Evolutionary conservation across 2,888 invertebrate genomes (phyloP).

Genomic region (Hydroisotoma schaefferi): DNA sequence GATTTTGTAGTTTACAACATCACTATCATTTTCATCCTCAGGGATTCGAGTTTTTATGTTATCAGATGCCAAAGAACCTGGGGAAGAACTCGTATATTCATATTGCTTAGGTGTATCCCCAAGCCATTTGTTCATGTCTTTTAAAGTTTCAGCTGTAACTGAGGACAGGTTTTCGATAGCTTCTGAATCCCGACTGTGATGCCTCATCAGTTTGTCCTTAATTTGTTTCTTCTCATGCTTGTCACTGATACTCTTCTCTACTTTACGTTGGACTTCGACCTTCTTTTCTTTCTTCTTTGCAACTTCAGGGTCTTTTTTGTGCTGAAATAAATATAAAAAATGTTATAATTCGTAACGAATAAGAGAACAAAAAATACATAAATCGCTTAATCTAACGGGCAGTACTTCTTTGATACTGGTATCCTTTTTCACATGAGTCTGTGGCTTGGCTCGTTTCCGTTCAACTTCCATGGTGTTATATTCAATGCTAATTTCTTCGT

Average conservation of each 20-base stretch:
- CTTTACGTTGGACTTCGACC: no score
- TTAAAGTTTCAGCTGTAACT: conserved; percentile 65
- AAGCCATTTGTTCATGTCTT: conserved; percentile 85
- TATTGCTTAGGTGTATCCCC: conserved; percentile 67
- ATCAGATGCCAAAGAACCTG: conserved; percentile 7
- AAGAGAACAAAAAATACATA: no score
- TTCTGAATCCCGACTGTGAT: conserved; percentile 58
- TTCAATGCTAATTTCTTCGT: conserved; percentile 56
- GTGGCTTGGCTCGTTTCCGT: conserved; percentile 24
- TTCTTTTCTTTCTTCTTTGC: conserved; percentile 13
- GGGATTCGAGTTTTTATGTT: background rate
- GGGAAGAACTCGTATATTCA: conserved; percentile 20
- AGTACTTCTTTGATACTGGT: conserved; percentile 51
- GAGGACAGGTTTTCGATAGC: conserved; percentile 69
- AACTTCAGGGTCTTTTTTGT: conserved; percentile 42
- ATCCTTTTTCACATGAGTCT: conserved; percentile 53
- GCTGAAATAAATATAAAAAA: conserved; percentile 15
- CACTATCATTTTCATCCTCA: conserved; percentile 13
- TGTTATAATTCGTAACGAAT: background rate
- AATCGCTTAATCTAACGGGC: no score
- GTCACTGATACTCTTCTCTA: conserved; percentile 43
- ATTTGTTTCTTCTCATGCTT: conserved; percentile 50
- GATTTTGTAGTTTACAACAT: background rate
- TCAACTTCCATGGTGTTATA: conserved; percentile 39
- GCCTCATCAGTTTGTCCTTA: conserved; percentile 50